Conservation (phyloP, 1,140 invertebrate species). For the Ruditapes philippinarum region DNA sequence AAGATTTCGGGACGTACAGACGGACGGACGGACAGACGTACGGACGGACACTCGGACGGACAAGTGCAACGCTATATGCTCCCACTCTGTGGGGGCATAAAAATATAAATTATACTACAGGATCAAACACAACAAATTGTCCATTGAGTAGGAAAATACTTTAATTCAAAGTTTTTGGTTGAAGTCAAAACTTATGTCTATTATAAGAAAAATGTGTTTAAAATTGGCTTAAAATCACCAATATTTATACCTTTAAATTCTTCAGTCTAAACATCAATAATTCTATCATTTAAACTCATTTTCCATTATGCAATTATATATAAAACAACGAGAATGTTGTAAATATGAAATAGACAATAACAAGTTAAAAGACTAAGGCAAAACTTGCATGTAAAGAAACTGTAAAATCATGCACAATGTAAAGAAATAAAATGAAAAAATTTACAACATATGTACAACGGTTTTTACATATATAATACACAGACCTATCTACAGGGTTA, state of each 20-base stretch:
- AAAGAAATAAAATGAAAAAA: not conserved
- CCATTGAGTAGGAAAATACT: not conserved
- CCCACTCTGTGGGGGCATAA: no score
- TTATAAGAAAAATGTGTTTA: not conserved
- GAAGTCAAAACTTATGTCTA: not conserved
- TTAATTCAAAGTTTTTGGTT: slow-evolving; percentile 15
- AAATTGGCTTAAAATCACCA: slow-evolving; percentile 1
- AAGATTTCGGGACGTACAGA: no score
- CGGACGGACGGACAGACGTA: no score
- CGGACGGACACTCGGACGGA: no score
- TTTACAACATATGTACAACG: slow-evolving; percentile 26
- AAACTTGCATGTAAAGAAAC: not conserved
- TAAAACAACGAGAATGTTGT: no score
- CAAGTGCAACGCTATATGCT: no score
- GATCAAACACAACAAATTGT: not conserved
- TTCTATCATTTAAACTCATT: not conserved
- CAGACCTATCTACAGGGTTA: not conserved
- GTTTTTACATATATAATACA: slow-evolving; percentile 12
- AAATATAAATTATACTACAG: no score
- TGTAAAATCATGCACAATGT: slow-evolving; percentile 8
- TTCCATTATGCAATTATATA: no score
- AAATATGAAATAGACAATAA: not conserved
- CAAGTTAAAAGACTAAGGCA: not conserved
- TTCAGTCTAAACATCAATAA: not conserved
- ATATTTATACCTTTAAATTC: not conserved